phyloP scores from a whole-genome alignment of 2,113 vertebrate species.

The Ctenomys sociabilis region DNA sequence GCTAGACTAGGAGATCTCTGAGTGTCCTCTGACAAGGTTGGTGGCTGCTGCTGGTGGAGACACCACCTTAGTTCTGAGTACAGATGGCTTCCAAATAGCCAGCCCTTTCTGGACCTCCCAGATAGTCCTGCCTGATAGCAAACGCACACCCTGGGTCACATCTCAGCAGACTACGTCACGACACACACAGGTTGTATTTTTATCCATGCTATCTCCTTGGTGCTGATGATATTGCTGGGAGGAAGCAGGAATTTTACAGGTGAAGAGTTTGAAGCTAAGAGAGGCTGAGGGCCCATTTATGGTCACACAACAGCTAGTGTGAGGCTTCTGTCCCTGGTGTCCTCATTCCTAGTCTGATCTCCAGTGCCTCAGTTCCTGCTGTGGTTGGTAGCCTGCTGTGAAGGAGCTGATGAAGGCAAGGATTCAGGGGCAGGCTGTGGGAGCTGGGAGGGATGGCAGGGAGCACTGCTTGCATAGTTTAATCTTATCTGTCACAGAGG shows the following conservation, averaged over 20 bases:
- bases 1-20: not conserved
- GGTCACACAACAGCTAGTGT: not conserved
- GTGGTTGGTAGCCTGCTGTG: not conserved
- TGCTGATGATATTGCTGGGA: not conserved
- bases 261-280: not conserved
- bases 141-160: not conserved
- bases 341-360: not conserved
- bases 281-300: not conserved
- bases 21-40: not conserved
- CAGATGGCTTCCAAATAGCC: not conserved
- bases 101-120: not conserved
- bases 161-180: fast-evolving
- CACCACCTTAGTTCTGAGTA: not conserved
- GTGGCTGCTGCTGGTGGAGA: not conserved
- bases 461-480: not conserved
- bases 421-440: not conserved
- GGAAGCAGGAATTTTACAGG: not conserved
- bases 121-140: not conserved
- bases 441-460: not conserved
- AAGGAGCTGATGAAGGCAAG: not conserved
- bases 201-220: not conserved
- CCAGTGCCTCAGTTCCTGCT: not conserved
- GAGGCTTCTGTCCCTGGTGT: too few species aligned
- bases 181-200: not conserved
- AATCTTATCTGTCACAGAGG: not conserved